These are phyloP conservation scores for Druceiella hillmani DNA, from an alignment of 2,888 invertebrate genomes.

Conservation along the genomic window DNA sequence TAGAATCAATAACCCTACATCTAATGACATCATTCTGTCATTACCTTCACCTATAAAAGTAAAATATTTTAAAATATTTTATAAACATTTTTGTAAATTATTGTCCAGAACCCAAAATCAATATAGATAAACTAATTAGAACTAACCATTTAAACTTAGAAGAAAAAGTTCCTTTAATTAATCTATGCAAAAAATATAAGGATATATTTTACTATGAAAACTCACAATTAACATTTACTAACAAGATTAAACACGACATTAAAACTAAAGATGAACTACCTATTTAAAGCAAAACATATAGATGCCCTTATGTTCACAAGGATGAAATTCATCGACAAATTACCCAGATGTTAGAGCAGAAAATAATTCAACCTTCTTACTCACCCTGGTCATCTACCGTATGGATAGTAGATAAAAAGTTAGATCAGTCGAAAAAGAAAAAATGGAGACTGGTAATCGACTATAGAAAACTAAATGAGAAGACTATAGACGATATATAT, in stretches of 20 bases:
- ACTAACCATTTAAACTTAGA: too few species aligned
- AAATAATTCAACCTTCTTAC: constrained; percentile 23
- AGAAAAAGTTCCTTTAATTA: too few species aligned
- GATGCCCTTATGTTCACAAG: constrained; percentile 15
- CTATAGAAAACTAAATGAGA: constrained; percentile 20
- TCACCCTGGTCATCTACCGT: constrained; percentile 25
- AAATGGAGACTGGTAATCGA: constrained; percentile 25
- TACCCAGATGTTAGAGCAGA: constrained; percentile 3
- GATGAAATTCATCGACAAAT: constrained; percentile 8
- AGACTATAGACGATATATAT: constrained; percentile 24
- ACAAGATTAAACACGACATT: constrained; percentile 22
- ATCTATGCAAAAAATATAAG: too few species aligned
- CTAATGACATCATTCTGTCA: too few species aligned
- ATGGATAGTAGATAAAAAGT: constrained; percentile 27
- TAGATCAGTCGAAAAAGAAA: constrained; percentile 19
- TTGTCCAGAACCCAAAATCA: too few species aligned
- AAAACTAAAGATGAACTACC: constrained; percentile 19
- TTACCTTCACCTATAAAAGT: too few species aligned
- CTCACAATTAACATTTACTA: constrained; percentile 19
- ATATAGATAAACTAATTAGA: too few species aligned
- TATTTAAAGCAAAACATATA: constrained; percentile 20
- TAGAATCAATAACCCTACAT: too few species aligned
- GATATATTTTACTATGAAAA: too few species aligned
- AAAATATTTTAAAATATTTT: too few species aligned
- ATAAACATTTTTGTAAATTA: too few species aligned